These are phyloP conservation scores for Enteromius unitaeniatus DNA, from an alignment of 2,797 vertebrate species.

Conservation along the genomic window DNA sequence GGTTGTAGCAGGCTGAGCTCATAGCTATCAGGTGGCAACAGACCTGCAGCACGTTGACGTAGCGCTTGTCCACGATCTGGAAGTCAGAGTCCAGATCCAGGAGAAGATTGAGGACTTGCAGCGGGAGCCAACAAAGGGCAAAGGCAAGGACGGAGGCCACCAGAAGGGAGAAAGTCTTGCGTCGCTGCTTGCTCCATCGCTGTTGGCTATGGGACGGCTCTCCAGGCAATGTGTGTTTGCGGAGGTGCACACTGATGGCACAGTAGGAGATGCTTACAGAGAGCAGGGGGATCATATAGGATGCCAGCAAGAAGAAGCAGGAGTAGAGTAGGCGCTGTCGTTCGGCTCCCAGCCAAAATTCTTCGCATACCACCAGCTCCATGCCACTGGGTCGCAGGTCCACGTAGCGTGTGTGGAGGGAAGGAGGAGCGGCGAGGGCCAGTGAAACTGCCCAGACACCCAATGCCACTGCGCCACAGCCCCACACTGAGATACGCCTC, in stretches of 20 bases:
- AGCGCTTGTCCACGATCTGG: conserved; percentile 78
- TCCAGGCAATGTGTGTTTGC: conserved; percentile 73
- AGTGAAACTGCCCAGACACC: conserved; percentile 79
- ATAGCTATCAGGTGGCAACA: conserved; percentile 82
- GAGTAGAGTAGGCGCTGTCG: conserved; percentile 78
- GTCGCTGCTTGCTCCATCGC: conserved; percentile 76
- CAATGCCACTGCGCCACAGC: conserved; percentile 73
- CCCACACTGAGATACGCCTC: conserved; percentile 75
- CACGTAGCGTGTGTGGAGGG: conserved; percentile 75
- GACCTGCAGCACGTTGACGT: conserved; percentile 79
- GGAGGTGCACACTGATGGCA: conserved; percentile 77
- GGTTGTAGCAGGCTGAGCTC: conserved; percentile 84
- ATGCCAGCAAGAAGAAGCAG: conserved; percentile 74
- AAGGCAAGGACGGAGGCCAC: conserved; percentile 81
- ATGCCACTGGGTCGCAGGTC: conserved; percentile 78
- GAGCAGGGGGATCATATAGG: conserved; percentile 81
- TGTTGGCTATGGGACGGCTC: conserved; percentile 71
- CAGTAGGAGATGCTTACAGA: conserved; percentile 81
- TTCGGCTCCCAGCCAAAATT: conserved; percentile 78
- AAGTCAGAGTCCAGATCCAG: conserved; percentile 82
- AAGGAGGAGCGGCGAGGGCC: conserved; percentile 76
- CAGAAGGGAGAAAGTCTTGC: conserved; percentile 78
- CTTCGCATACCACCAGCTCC: conserved; percentile 80
- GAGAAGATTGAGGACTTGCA: conserved; percentile 82
- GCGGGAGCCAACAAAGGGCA: conserved; percentile 81